Conservation (phyloP, 1,140 invertebrate species). For the Drosophila ercepeae region DNA sequence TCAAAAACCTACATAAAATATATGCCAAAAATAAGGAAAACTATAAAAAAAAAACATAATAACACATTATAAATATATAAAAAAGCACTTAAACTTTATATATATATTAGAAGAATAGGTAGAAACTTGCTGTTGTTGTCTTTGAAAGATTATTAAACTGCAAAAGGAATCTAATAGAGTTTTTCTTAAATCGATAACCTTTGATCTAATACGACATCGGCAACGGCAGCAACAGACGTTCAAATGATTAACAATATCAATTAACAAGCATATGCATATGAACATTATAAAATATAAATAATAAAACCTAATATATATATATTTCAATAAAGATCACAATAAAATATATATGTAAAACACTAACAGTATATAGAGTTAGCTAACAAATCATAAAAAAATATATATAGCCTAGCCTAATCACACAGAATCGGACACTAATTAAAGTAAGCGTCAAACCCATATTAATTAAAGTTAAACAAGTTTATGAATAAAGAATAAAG, state of each 20-base stretch:
- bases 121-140: constrained; percentile 26
- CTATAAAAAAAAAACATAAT: constrained; percentile 8
- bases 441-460: constrained; percentile 43
- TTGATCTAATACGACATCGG: constrained; percentile 24
- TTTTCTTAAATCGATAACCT: constrained; percentile 20
- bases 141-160: background rate
- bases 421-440: constrained; percentile 43
- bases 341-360: constrained; percentile 8
- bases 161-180: background rate
- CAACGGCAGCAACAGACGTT: constrained; percentile 19
- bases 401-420: constrained; percentile 37
- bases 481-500: constrained; percentile 67
- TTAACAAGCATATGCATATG: constrained; percentile 45
- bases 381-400: constrained; percentile 28
- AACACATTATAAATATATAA: constrained; percentile 6
- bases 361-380: constrained; percentile 24
- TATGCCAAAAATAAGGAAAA: constrained; percentile 11
- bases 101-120: constrained; percentile 28
- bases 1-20: constrained; percentile 13
- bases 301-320: constrained; percentile 23
- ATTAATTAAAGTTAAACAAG: constrained; percentile 65
- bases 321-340: background rate
- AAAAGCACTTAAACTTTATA: constrained; percentile 25
- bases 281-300: constrained; percentile 32
- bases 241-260: constrained; percentile 48